Evolutionary conservation across 2,888 invertebrate species (phyloP).

Genomic region (Azorinus chamasolen): DNA sequence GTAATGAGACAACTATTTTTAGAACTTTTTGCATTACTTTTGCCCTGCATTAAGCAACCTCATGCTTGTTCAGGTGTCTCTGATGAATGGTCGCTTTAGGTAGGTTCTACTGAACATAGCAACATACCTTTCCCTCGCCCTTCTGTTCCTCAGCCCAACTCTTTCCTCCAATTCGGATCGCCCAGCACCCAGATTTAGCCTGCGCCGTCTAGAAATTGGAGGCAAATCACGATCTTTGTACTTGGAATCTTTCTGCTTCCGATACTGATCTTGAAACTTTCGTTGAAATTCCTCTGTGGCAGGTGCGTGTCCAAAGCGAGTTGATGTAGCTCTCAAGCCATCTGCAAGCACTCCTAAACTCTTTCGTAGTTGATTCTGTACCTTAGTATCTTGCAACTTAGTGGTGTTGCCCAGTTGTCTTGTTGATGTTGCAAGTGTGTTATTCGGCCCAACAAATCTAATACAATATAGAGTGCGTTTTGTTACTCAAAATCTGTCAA

Average conservation of each 20-base stretch:
- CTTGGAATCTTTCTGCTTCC: conserved; percentile 36
- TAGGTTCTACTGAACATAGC: too few relatives aligned
- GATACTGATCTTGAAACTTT: conserved; percentile 25
- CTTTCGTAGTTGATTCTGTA: conserved; percentile 4
- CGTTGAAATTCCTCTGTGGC: conserved; percentile 9
- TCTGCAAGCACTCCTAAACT: not conserved
- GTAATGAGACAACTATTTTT: too few relatives aligned
- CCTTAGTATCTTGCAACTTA: not conserved
- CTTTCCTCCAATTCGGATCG: conserved; percentile 20
- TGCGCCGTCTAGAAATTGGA: conserved; percentile 14
- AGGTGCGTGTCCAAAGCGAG: conserved; percentile 14
- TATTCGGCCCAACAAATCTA: not conserved
- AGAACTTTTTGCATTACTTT: too few relatives aligned
- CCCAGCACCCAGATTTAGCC: conserved; percentile 36
- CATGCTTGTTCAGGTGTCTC: too few relatives aligned
- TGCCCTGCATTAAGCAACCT: too few relatives aligned
- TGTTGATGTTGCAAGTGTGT: conserved; percentile 22
- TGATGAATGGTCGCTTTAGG: too few relatives aligned
- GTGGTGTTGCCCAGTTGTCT: conserved; percentile 2
- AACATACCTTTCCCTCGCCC: not conserved
- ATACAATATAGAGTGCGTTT: too few relatives aligned
- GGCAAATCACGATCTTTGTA: conserved; percentile 47
- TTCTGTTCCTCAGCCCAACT: conserved; percentile 18
- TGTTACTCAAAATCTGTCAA: too few relatives aligned
- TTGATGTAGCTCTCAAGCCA: not conserved